Percentiles rank a stretch among this genome's conserved stretches.
Conservation (phyloP, 1,140 invertebrate genomes). For the Polypedilum vanderplanki region DNA sequence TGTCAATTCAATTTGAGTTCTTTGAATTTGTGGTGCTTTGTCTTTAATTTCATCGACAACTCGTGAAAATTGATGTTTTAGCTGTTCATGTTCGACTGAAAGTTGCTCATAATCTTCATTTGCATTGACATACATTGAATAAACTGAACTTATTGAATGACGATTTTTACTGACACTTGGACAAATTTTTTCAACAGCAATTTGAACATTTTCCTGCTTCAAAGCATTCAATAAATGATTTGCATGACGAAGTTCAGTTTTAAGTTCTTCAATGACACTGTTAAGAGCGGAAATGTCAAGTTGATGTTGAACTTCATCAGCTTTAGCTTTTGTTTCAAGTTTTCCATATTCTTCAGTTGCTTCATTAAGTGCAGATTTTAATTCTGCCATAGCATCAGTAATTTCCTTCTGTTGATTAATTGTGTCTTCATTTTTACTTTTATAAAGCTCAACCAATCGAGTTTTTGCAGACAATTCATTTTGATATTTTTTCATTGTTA, state of each 20-base stretch:
- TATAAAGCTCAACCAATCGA: slow-evolving; percentile 77
- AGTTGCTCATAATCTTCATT: slow-evolving; percentile 64
- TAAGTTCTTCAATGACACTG: slow-evolving; percentile 61
- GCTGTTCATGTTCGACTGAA: slow-evolving; percentile 69
- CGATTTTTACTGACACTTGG: slow-evolving; percentile 79
- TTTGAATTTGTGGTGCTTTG: slow-evolving; percentile 72
- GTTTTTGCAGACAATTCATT: slow-evolving; percentile 78
- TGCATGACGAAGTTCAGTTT: slow-evolving; percentile 68
- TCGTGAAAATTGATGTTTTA: slow-evolving; percentile 70
- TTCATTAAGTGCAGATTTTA: slow-evolving; percentile 69
- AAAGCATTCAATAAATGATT: slow-evolving; percentile 70
- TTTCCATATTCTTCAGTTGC: slow-evolving; percentile 70
- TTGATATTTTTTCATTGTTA: slow-evolving; percentile 72
- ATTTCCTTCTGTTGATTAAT: slow-evolving; percentile 70
- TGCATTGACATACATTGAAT: slow-evolving; percentile 71
- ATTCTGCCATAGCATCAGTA: slow-evolving; percentile 65
- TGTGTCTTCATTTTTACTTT: slow-evolving; percentile 67
- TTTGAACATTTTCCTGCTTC: slow-evolving; percentile 62
- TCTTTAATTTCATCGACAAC: slow-evolving; percentile 80
- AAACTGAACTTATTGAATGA: slow-evolving; percentile 83
- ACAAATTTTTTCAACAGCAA: slow-evolving; percentile 71
- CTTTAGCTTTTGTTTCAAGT: slow-evolving; percentile 63
- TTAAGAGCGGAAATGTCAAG: slow-evolving; percentile 60
- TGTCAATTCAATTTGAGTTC: slow-evolving; percentile 72
- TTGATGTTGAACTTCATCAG: slow-evolving; percentile 53